These are phyloP conservation scores for Troides aeacus DNA, from an alignment of 2,888 invertebrate genomes.

Conservation along the genomic window DNA sequence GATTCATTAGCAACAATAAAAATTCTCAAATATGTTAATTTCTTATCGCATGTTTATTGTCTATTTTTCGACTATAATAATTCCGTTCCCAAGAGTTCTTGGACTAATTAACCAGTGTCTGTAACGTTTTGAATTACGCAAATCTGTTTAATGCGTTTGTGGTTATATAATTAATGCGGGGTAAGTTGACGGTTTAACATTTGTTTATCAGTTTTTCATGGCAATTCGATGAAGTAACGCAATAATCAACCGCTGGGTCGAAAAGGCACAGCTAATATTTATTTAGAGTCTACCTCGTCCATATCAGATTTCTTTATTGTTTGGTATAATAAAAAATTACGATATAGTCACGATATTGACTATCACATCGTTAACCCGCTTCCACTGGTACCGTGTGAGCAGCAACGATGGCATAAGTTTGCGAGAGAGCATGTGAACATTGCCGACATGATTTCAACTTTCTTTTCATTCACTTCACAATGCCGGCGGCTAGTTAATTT, in stretches of 20 bases:
- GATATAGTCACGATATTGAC: constrained; percentile 23
- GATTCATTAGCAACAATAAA: constrained; percentile 27
- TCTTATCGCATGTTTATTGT: constrained; percentile 23
- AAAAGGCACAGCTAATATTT: too few species aligned
- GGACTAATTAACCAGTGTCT: constrained; percentile 53
- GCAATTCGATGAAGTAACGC: background rate
- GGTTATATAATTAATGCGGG: constrained; percentile 42
- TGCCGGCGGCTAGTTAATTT: background rate
- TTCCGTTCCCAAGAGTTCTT: constrained; percentile 39
- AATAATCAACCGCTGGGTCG: background rate
- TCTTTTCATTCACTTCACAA: constrained; percentile 46
- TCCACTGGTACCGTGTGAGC: constrained; percentile 36
- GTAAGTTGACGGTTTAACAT: constrained; percentile 31
- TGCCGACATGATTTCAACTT: constrained; percentile 54
- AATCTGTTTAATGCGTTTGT: constrained; percentile 35
- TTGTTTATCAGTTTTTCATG: constrained; percentile 24
- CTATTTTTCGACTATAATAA: constrained; percentile 28
- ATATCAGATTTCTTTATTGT: background rate
- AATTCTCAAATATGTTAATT: constrained; percentile 17
- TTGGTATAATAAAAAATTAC: constrained; percentile 8
- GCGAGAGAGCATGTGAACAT: constrained; percentile 45
- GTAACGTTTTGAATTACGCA: constrained; percentile 51
- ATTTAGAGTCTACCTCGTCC: too few species aligned
- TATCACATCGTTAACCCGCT: constrained; percentile 33
- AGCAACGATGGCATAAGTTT: constrained; percentile 23